Conservation (phyloP, 2,113 vertebrate genomes). For the Cynocephalus volans region DNA sequence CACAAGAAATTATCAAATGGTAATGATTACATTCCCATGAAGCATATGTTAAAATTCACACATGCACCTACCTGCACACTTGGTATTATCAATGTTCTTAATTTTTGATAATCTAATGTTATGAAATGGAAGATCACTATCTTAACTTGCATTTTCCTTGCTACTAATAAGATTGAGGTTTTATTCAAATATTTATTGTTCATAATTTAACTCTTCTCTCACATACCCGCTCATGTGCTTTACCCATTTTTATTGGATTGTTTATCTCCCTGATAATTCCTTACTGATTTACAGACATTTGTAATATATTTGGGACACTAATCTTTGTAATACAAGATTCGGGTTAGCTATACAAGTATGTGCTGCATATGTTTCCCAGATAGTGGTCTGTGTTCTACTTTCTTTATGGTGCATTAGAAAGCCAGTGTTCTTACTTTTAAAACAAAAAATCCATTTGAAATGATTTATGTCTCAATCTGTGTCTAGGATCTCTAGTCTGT, state of each 20-base stretch:
- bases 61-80: background rate
- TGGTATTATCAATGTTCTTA: background rate
- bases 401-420: background rate
- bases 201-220: background rate
- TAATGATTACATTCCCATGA: background rate
- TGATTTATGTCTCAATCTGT: background rate
- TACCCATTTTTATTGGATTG: background rate
- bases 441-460: background rate
- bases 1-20: background rate
- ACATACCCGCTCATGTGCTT: background rate
- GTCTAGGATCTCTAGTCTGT: background rate
- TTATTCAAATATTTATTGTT: background rate
- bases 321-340: background rate
- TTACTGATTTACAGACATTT: background rate
- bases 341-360: background rate
- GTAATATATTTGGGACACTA: background rate
- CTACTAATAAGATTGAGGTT: background rate
- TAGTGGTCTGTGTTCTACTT: background rate
- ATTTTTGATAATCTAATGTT: background rate
- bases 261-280: background rate
- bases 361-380: background rate
- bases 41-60: background rate
- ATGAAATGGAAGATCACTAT: background rate
- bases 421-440: background rate
- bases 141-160: conserved; percentile 14